phyloP scores from a whole-genome alignment of 2,888 invertebrate genomes.

The Proisotoma minuta region DNA sequence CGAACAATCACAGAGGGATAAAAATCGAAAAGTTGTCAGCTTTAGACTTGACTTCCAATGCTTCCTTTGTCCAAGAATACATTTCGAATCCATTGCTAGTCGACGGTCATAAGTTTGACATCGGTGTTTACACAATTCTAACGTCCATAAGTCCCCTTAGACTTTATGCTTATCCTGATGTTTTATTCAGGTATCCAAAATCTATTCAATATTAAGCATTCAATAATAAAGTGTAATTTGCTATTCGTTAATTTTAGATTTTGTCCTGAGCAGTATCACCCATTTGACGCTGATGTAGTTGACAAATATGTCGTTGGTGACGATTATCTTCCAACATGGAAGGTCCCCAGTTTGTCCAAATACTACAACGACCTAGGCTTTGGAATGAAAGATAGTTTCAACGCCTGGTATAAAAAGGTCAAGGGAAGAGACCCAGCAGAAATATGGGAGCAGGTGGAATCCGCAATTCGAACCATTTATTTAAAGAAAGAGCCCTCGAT shows the following conservation, averaged over 20 bases:
- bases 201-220: background rate
- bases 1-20: slow-evolving; percentile 85
- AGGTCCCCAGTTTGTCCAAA: slow-evolving; percentile 71
- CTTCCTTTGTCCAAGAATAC: slow-evolving; percentile 54
- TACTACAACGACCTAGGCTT: slow-evolving; percentile 68
- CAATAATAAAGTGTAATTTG: slow-evolving; percentile 34
- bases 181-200: slow-evolving; percentile 67
- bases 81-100: slow-evolving; percentile 81
- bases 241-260: too few species aligned
- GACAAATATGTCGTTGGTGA: slow-evolving; percentile 93
- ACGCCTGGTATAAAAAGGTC: slow-evolving; percentile 56
- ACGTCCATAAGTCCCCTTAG: slow-evolving; percentile 87
- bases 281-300: slow-evolving; percentile 71
- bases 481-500: slow-evolving; percentile 69
- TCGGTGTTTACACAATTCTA: slow-evolving; percentile 87
- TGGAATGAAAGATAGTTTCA: slow-evolving; percentile 81
- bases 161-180: slow-evolving; percentile 84
- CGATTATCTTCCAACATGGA: slow-evolving; percentile 90
- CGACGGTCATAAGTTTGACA: slow-evolving; percentile 92
- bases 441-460: slow-evolving; percentile 76
- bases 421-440: slow-evolving; percentile 52
- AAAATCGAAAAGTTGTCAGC: slow-evolving; percentile 65
- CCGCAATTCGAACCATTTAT: slow-evolving; percentile 67
- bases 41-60: slow-evolving; percentile 58
- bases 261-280: slow-evolving; percentile 82